phyloP scores from a whole-genome alignment of 2,888 invertebrate species.

The Drosophila anomalipes region DNA sequence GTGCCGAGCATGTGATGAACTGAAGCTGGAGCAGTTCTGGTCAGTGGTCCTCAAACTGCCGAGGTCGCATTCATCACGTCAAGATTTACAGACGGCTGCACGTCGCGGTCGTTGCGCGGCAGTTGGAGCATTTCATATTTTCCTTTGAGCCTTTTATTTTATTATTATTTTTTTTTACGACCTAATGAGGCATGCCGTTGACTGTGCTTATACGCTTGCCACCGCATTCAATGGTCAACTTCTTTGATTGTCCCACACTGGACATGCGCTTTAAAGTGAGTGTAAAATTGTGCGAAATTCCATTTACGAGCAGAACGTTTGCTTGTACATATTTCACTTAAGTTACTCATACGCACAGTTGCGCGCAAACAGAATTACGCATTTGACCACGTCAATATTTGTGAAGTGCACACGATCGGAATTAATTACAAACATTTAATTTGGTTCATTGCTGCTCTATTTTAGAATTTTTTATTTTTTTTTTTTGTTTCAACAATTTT shows the following conservation, averaged over 20 bases:
- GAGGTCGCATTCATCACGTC: conserved; percentile 45
- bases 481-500: background rate
- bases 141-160: conserved; percentile 48
- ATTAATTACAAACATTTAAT: background rate
- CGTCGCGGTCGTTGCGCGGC: conserved; percentile 15
- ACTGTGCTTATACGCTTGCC: conserved; percentile 21
- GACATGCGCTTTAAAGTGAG: conserved; percentile 23
- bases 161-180: conserved; percentile 21
- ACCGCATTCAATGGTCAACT: conserved; percentile 26
- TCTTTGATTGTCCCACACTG: conserved; percentile 29
- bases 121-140: conserved; percentile 62
- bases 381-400: conserved; percentile 14
- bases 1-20: conserved; percentile 65
- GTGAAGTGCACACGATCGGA: background rate
- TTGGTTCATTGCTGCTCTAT: background rate
- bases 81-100: conserved; percentile 39
- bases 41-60: conserved; percentile 36
- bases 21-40: conserved; percentile 26
- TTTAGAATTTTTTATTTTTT: background rate
- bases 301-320: conserved; percentile 8
- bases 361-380: conserved; percentile 13
- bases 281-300: conserved; percentile 27
- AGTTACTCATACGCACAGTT: conserved; percentile 40
- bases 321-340: conserved; percentile 9
- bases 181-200: conserved; percentile 50